phyloP scores from a whole-genome alignment of 1,140 invertebrate species.

The Bilobella aurantiaca region DNA sequence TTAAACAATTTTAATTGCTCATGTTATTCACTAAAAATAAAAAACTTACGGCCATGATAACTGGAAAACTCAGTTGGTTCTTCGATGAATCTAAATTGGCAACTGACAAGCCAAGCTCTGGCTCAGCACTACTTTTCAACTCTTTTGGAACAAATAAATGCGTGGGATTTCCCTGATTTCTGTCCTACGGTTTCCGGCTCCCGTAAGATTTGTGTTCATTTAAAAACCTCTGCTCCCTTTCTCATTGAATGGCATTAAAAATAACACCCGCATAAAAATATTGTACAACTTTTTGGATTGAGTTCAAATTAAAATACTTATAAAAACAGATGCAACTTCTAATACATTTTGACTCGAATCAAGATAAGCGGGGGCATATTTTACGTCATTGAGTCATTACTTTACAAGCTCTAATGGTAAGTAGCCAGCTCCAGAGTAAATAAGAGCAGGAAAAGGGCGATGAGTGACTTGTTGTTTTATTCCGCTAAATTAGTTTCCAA shows the following conservation, averaged over 20 bases:
- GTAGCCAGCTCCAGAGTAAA: no score
- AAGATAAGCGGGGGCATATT: no score
- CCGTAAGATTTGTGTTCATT: no score
- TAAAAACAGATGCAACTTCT: not conserved
- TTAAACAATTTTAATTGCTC: constrained; percentile 3
- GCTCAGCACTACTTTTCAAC: not conserved
- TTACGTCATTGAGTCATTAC: no score
- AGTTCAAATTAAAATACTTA: constrained; percentile 1
- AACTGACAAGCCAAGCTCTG: not conserved
- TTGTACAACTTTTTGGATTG: not conserved
- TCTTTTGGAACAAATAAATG: not conserved
- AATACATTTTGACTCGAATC: no score
- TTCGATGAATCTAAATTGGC: not conserved
- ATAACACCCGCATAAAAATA: constrained; percentile 6
- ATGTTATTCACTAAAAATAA: not conserved
- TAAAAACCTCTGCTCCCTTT: not conserved
- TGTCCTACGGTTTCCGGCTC: not conserved
- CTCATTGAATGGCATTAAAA: not conserved
- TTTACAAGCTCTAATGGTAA: no score
- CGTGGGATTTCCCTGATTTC: constrained; percentile 2
- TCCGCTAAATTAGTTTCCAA: no score
- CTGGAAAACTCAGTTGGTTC: no score
- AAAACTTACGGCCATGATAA: not conserved
- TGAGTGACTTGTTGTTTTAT: no score
- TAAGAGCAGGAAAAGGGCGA: no score